Evolutionary conservation across 2,113 vertebrate genomes (phyloP), one percentile per base, ranked within the genome.

Genomic region (Ctenomys sociabilis): DNA sequence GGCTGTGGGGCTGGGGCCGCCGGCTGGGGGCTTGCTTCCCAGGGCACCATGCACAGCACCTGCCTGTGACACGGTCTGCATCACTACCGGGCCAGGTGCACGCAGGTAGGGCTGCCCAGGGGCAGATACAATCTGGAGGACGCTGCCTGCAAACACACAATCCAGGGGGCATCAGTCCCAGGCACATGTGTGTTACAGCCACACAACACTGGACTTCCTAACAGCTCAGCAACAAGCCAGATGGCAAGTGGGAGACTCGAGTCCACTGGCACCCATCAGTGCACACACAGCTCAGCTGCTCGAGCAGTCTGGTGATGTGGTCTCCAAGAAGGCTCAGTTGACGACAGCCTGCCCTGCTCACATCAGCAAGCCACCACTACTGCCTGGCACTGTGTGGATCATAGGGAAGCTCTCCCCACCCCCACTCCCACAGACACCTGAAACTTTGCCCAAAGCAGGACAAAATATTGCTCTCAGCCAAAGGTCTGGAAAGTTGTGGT

Each of bases 91-190:
- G 72, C 99, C 98, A 30, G 99, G 99, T 11, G 99, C 98, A 61
- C 99, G 98, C 78, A 99, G 98, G 95, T 99, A 98, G 92, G 98
- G 98, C 96, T 99, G 99, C 64, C 99, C 99, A 0, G 99, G 99
- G 26, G 99, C 98, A 0, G 99, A 99, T 82, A 99, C 99, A 28
- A 99, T 99, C 98, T 99, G 99, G 40, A 99, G 98, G 88, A 99
- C 99, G 92, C 99, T 99, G 78, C 99, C 99, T 99, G 97, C 37
- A 97, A 96, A 13, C 82, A 97, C 52, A 97, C 0, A 28, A 3
- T 66, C 7, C 19, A 49, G 73, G 63, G 14, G 13, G 35, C 3
- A 3, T 81, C 86, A 90, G 85, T 73, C 54, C 70, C 24, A 5
- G 37, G 73, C 43, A 10, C 3, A 2, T 1, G 11, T 8, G 52